Percentiles rank a stretch among this genome's conserved stretches.
phyloP scores from a whole-genome alignment of 2,888 invertebrate genomes.

The Galerucella calmariensis region DNA sequence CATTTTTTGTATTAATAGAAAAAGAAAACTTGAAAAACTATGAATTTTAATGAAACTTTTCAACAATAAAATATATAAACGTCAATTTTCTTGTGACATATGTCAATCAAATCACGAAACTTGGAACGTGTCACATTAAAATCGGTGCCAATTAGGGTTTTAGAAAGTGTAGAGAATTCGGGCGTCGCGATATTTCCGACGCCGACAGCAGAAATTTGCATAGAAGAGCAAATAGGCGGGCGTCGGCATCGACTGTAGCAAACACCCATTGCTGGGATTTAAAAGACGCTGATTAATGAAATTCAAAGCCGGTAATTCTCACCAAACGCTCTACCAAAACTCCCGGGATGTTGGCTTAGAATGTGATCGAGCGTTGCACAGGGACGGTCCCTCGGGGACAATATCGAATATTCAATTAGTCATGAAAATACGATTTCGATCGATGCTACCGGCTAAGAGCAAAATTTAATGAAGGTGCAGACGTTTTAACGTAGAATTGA shows the following conservation, averaged over 20 bases:
- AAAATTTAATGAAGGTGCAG: neutral
- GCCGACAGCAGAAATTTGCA: slow-evolving; percentile 27
- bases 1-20: too few species aligned
- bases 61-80: too few species aligned
- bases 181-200: slow-evolving; percentile 14
- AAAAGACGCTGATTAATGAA: slow-evolving; percentile 77
- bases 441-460: neutral
- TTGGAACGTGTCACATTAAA: slow-evolving; percentile 4
- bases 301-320: slow-evolving; percentile 76
- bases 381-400: slow-evolving; percentile 17
- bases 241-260: slow-evolving; percentile 57
- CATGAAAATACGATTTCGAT: slow-evolving; percentile 15
- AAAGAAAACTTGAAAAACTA: too few species aligned
- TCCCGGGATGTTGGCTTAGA: slow-evolving; percentile 64
- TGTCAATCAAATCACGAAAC: slow-evolving; percentile 6
- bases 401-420: slow-evolving; percentile 17
- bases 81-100: too few species aligned
- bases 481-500: too few species aligned
- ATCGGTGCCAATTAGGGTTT: neutral
- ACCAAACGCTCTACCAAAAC: slow-evolving; percentile 70
- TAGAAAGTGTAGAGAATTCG: slow-evolving; percentile 4
- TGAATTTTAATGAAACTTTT: too few species aligned
- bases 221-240: slow-evolving; percentile 50
- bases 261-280: slow-evolving; percentile 66
- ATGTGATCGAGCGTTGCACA: slow-evolving; percentile 47